Conservation (phyloP, 2,113 vertebrate genomes). For the Prinia subflava region DNA sequence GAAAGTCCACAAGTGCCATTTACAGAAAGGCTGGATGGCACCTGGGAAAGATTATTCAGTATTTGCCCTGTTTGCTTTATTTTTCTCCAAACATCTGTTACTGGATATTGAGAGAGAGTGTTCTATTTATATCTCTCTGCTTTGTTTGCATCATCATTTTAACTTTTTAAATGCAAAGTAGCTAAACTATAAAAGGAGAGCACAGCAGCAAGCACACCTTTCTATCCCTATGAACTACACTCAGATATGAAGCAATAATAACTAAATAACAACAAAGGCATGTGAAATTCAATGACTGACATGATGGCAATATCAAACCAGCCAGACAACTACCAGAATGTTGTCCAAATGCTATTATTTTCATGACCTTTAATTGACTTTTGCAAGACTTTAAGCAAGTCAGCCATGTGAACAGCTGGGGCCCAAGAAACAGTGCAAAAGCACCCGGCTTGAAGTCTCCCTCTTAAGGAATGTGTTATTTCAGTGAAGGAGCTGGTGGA, state of each 20-base stretch:
- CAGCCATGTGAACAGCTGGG: neutral
- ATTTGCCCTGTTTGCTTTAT: neutral
- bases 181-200: neutral
- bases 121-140: neutral
- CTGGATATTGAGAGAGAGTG: neutral
- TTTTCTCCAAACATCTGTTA: slow-evolving; percentile 5
- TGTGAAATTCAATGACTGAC: neutral
- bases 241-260: neutral
- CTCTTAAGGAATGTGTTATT: neutral
- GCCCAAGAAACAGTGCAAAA: neutral
- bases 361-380: neutral
- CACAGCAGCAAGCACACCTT: neutral
- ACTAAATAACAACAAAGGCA: neutral
- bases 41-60: neutral
- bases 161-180: neutral
- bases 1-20: neutral
- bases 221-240: neutral
- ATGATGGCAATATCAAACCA: neutral
- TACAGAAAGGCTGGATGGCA: neutral
- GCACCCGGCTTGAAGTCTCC: neutral
- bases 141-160: neutral
- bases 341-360: neutral
- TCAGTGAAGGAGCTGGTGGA: neutral
- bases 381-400: neutral
- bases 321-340: neutral